Conservation (phyloP, 2,113 vertebrate genomes). For the Hypocryptadius cinnamomeus region DNA sequence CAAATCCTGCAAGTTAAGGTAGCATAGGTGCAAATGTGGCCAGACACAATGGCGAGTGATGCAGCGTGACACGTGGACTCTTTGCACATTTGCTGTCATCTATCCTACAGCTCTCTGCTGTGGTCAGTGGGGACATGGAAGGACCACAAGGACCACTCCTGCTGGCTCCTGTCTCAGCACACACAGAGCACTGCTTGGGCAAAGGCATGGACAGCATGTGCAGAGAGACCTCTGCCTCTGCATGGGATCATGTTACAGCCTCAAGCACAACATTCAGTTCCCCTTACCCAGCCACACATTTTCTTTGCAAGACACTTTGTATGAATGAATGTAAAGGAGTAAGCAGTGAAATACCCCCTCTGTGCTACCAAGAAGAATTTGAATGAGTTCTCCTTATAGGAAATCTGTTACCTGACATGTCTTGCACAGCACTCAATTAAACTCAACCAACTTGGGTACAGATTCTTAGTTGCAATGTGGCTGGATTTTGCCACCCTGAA, state of each 20-base stretch:
- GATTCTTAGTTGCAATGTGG: neutral
- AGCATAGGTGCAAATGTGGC: neutral
- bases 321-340: neutral
- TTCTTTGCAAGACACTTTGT: neutral
- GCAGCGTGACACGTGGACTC: accelerated
- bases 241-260: neutral
- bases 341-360: neutral
- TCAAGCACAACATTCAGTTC: neutral
- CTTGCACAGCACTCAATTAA: neutral
- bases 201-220: accelerated
- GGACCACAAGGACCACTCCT: too few relatives aligned
- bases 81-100: accelerated
- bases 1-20: neutral
- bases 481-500: neutral
- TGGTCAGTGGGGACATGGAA: accelerated
- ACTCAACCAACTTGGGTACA: neutral
- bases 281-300: neutral
- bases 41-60: neutral
- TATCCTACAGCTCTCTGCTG: neutral
- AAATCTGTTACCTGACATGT: neutral
- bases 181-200: neutral
- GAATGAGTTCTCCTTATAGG: neutral
- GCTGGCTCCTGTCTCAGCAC: neutral
- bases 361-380: neutral
- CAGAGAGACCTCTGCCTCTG: neutral